A percentile compares a stretch with the other conserved stretches of the same genome.
These are phyloP conservation scores for Ctenodactylus gundi DNA, from an alignment of 2,113 vertebrate species.

Conservation along the genomic window DNA sequence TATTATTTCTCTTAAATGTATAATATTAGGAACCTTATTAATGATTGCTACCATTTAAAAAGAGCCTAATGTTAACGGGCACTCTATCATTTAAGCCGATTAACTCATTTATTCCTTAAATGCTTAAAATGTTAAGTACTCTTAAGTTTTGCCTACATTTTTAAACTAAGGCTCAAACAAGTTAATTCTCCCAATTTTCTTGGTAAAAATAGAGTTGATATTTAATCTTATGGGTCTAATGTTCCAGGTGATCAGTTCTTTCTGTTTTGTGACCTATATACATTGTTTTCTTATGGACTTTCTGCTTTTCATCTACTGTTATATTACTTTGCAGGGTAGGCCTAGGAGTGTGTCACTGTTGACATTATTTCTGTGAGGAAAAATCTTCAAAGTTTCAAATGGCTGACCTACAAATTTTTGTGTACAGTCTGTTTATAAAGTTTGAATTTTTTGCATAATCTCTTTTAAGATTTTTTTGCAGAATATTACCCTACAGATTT, in stretches of 20 bases:
- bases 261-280: background rate
- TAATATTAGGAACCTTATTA: background rate
- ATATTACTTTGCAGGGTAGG: background rate
- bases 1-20: constrained; percentile 18
- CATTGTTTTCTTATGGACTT: background rate
- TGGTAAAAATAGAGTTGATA: background rate
- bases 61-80: background rate
- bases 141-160: background rate
- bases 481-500: background rate
- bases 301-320: background rate
- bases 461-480: constrained; percentile 17
- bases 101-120: background rate
- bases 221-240: background rate
- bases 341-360: background rate
- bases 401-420: background rate
- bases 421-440: background rate
- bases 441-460: background rate
- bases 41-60: background rate
- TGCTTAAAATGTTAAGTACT: background rate
- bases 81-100: background rate
- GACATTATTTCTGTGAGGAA: constrained; percentile 5
- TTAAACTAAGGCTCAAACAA: background rate
- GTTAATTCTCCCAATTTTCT: background rate
- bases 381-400: constrained; percentile 22
- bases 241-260: background rate